Evolutionary conservation across 2,113 vertebrate genomes (phyloP).

Genomic region (Cyprinodon brontotheroides): DNA sequence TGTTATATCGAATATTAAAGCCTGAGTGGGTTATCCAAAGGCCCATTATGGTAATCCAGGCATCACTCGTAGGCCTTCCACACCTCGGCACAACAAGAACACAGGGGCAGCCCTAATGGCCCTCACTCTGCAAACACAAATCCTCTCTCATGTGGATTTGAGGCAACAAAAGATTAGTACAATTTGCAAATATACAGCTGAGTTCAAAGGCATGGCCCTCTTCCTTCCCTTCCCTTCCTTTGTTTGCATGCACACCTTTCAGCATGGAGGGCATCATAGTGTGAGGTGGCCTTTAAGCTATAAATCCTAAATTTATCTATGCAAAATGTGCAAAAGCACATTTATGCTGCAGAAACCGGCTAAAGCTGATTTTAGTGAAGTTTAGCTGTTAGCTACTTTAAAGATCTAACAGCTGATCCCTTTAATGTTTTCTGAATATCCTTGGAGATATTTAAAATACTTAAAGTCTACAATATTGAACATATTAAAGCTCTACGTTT

Average conservation of each 20-base stretch:
- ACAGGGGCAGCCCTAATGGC: constrained; percentile 64
- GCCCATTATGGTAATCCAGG: constrained; percentile 66
- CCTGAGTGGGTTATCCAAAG: constrained; percentile 21
- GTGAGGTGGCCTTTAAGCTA: background rate
- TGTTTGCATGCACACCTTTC: constrained; percentile 48
- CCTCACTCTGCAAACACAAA: constrained; percentile 69
- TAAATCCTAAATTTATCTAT: background rate
- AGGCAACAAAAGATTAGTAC: constrained; percentile 80
- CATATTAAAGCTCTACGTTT: too few relatives aligned
- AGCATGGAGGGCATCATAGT: constrained; percentile 14
- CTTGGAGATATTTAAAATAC: background rate
- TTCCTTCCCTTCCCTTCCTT: constrained; percentile 65
- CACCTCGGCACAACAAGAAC: constrained; percentile 68
- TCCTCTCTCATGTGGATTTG: constrained; percentile 76
- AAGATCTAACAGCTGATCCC: too few relatives aligned
- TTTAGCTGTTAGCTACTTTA: background rate
- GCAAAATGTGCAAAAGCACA: background rate
- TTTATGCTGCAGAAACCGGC: background rate
- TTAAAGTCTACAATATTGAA: too few relatives aligned
- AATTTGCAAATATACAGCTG: constrained; percentile 79
- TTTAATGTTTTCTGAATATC: too few relatives aligned
- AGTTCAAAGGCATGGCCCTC: constrained; percentile 74
- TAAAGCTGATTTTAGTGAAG: background rate
- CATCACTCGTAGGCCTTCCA: constrained; percentile 66
- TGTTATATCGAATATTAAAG: constrained; percentile 44